Percentiles rank a stretch among this genome's conserved stretches.
Evolutionary conservation across 2,113 vertebrate species (phyloP).

Genomic region (Notothenia coriiceps): DNA sequence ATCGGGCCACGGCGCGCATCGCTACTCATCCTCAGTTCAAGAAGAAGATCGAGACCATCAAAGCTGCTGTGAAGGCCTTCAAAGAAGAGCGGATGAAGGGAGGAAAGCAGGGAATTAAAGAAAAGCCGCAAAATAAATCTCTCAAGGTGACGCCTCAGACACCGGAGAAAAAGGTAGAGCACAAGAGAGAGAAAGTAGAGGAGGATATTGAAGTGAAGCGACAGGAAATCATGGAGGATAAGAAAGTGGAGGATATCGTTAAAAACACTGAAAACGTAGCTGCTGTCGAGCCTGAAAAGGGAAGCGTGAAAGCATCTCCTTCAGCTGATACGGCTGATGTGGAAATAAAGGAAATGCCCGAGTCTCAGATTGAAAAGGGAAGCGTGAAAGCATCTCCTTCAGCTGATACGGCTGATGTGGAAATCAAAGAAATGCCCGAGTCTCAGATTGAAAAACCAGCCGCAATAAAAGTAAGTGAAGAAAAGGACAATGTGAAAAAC

Average conservation of each 20-base stretch:
- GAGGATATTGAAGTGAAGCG: background rate
- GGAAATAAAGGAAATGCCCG: conserved; percentile 14
- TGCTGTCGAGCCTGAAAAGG: conserved; percentile 18
- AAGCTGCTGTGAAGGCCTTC: conserved; percentile 90
- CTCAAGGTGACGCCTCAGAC: background rate
- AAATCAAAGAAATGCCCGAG: conserved; percentile 23
- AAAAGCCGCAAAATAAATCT: conserved; percentile 43
- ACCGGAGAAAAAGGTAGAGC: background rate
- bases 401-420: background rate
- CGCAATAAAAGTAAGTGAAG: conserved; percentile 14
- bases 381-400: background rate
- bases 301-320: background rate
- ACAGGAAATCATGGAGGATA: conserved; percentile 3
- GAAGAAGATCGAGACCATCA: conserved; percentile 87
- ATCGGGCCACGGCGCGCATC: conserved; percentile 90
- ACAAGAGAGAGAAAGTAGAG: conserved; percentile 14
- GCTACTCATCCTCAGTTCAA: conserved; percentile 89
- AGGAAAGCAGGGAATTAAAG: conserved; percentile 44
- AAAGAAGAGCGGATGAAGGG: conserved; percentile 86
- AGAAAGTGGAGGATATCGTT: background rate
- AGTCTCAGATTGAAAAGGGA: conserved; percentile 9
- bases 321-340: background rate
- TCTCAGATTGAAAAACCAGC: conserved; percentile 1
- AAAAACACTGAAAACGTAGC: conserved; percentile 15
- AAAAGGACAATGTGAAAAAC: conserved; percentile 16